Evolutionary conservation across 2,888 invertebrate species (phyloP), one percentile per base, ranked within the genome.

Genomic region (Ischnus inquisitorius): DNA sequence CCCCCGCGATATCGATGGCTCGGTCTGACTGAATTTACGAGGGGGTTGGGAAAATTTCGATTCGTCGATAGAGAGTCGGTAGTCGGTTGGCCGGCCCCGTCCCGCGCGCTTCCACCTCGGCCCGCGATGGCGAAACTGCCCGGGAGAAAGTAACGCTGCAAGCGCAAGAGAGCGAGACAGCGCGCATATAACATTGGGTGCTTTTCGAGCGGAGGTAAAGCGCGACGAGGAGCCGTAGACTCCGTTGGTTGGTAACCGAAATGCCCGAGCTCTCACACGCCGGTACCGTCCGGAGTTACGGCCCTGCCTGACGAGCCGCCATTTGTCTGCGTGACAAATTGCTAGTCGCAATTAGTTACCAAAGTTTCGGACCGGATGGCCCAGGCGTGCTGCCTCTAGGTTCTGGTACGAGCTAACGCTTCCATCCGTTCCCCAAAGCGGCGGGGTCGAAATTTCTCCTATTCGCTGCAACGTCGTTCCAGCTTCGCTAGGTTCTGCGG

Each of bases 271-370:
- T 46, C 46, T 46, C 51, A 19, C 12, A 12, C 43, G 14, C 65
- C 48, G 62, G 51, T 62, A 76, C 54, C 76, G 67, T 64, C n/a
- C 54, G 51, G 81, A 81, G 87, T 85, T 88, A 86, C 87, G 88
- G 86, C 82, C 85, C 88, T 86, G 88, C 78, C 90, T 89, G 89
- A 90, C 89, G 91, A 91, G 89, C 87, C 90, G 89, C 90, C 91
- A 92, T 92, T 91, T 90, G 90, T 91, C 91, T 90, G 89, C 90
- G 91, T 92, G 92, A 92, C 90, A 91, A 92, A 92, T 91, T 90
- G 91, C 91, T 89, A 90, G 90, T 91, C 90, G 92, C 92, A 92
- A 92, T 92, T 92, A 92, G 92, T 91, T 91, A 90, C 86, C 90
- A 85, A 90, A 91, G 90, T 90, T 90, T 87, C 89, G 89, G 90